These are phyloP conservation scores for Harpagus bidentatus DNA, from an alignment of 2,113 vertebrate species.

Conservation along the genomic window DNA sequence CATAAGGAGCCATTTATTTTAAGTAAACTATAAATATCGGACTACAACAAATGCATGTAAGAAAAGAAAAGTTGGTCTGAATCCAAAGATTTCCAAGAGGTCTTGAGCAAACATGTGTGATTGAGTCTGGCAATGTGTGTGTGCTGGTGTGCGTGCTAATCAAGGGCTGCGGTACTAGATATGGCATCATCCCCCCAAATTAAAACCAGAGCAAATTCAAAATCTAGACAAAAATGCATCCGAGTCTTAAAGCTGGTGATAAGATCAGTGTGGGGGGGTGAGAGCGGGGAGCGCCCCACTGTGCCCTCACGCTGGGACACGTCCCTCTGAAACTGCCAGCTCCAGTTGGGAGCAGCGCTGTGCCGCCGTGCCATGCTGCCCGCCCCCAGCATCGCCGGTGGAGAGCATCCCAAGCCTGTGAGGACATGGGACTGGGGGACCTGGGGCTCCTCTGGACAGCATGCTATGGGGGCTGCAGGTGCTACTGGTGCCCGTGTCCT, in stretches of 20 bases:
- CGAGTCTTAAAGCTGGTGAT: background rate
- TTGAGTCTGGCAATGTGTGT: conserved; percentile 24
- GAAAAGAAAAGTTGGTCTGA: conserved; percentile 47
- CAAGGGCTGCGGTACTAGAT: background rate
- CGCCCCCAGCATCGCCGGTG: rapidly evolving
- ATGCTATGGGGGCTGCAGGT: background rate
- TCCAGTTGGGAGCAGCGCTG: rapidly evolving
- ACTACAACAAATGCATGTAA: conserved; percentile 48
- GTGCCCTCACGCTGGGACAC: rapidly evolving
- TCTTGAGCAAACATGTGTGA: conserved; percentile 55
- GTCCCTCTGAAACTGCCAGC: background rate
- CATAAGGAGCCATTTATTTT: conserved; percentile 69
- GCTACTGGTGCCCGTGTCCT: background rate
- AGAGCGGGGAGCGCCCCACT: rapidly evolving
- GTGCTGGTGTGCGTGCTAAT: background rate
- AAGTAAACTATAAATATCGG: conserved; percentile 64
- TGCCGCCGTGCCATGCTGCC: rapidly evolving
- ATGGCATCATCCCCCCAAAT: background rate
- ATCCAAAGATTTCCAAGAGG: conserved; percentile 47
- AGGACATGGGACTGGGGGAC: too few relatives aligned
- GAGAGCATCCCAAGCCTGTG: rapidly evolving
- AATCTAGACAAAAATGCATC: background rate
- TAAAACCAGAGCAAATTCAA: conserved; percentile 21
- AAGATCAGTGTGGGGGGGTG: background rate
- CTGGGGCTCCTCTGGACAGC: background rate